Evolutionary conservation across 2,888 invertebrate species (phyloP), one percentile per base, ranked within the genome.

Genomic region (Himalopsyche anomala): DNA sequence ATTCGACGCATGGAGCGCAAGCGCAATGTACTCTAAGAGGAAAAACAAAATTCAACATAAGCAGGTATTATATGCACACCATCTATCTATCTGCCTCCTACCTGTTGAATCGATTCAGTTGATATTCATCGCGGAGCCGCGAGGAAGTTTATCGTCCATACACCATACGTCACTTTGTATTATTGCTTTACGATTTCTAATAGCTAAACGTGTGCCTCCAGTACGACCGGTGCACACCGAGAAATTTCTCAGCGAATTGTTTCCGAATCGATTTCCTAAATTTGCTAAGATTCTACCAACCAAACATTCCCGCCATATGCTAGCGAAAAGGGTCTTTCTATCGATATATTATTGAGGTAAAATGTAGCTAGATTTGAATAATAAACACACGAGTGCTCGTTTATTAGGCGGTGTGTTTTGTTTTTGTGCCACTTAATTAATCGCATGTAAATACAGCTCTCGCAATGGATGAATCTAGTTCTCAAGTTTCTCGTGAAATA

Each of bases 401-500:
- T 74, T 74, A 2, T 36, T 74, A 38, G 74, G 38, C 36, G 38
- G 74, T 36, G 74, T 36, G 74, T 28, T 74, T 74, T 74, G 74
- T 74, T 74, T 28, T 74, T 36, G 74, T 74, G 74, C 28, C 74
- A 74, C 74, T 74, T 74, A 36, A 74, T 74, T 38, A 15, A 36
- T 12, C 15, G 74, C 12, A 15, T 19, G 40, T 80, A 38, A 38
- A 51, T 17, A n/a, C n/a, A n/a, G 17, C 2, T n/a, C 36, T 84
- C 54, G 80, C 55, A 28, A 88, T 89, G 89, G 87, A 87, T 54
- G 88, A 87, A 54, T 74, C 86, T n/a, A 84, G 86, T 4, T 74
- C 84, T 12, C 85, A 87, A 28, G 86, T 89, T 42, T 89, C 89
- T 56, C 83, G 80, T 51, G 88, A 89, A 86, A 89, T 89, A 54